These are phyloP conservation scores for Sinocyclocheilus maitianheensis DNA, from an alignment of 2,113 vertebrate species.

Conservation along the genomic window DNA sequence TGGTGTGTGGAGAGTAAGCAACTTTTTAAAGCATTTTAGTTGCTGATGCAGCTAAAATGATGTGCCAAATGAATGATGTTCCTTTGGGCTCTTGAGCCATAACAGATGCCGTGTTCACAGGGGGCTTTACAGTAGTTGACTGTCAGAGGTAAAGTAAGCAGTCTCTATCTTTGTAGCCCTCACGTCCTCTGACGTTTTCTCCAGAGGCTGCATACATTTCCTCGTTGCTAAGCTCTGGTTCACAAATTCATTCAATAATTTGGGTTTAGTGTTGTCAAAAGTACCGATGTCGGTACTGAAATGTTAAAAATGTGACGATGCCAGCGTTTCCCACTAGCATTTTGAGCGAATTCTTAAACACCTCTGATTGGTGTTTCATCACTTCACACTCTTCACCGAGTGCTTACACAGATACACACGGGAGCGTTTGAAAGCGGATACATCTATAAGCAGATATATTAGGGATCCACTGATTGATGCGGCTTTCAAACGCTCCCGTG, in stretches of 20 bases:
- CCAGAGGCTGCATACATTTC: constrained; percentile 32
- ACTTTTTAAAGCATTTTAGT: constrained; percentile 25
- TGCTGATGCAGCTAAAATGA: constrained; percentile 48
- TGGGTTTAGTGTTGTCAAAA: neutral
- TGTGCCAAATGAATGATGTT: constrained; percentile 29
- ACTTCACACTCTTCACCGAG: no score
- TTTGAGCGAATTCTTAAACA: no score
- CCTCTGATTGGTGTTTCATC: no score
- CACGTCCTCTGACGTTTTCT: constrained; percentile 37
- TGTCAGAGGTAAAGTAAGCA: constrained; percentile 51
- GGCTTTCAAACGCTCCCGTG: no score
- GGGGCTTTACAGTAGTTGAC: constrained; percentile 47
- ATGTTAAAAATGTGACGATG: no score
- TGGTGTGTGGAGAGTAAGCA: neutral
- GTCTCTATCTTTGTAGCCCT: constrained; percentile 34
- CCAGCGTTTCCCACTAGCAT: no score
- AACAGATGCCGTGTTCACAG: constrained; percentile 55
- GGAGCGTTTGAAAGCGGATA: no score
- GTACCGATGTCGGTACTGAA: no score
- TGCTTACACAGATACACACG: no score
- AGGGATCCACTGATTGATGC: no score
- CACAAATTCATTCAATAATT: constrained; percentile 21
- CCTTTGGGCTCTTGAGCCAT: constrained; percentile 49
- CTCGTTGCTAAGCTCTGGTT: constrained; percentile 1
- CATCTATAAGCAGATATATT: no score